These are phyloP conservation scores for Eupelmus urozonus DNA, from an alignment of 2,888 invertebrate genomes.

Conservation along the genomic window DNA sequence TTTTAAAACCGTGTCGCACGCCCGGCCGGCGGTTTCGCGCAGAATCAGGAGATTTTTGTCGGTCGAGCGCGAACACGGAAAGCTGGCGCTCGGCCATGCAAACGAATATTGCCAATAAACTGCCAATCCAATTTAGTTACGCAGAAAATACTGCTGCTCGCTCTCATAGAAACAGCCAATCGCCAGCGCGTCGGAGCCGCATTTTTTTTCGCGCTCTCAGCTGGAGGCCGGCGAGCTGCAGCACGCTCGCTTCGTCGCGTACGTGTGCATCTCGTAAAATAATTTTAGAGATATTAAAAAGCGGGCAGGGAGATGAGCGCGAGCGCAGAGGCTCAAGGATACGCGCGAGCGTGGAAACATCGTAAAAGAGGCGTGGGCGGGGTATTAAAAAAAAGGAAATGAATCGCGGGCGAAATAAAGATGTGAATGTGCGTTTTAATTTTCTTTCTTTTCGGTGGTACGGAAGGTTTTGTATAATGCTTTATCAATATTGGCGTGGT, in stretches of 20 bases:
- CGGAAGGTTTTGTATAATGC: too few species aligned
- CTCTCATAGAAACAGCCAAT: constrained; percentile 66
- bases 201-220: background rate
- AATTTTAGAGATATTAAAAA: constrained; percentile 43
- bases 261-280: constrained; percentile 44
- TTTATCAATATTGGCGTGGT: too few species aligned
- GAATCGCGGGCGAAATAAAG: too few species aligned
- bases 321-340: background rate
- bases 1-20: constrained; percentile 42
- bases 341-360: constrained; percentile 13
- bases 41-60: constrained; percentile 65
- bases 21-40: background rate
- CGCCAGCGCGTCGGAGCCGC: constrained; percentile 6
- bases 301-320: background rate
- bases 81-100: constrained; percentile 72
- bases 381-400: too few species aligned
- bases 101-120: constrained; percentile 77
- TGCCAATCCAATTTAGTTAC: constrained; percentile 76
- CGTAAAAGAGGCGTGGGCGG: background rate
- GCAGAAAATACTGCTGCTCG: constrained; percentile 71
- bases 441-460: too few species aligned
- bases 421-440: too few species aligned
- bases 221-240: background rate
- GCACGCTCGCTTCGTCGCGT: too few species aligned
- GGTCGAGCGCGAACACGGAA: constrained; percentile 64